Base-by-base conservation (phyloP, 2,888 invertebrate genomes). In the Polylopha cassiicola region DNA sequence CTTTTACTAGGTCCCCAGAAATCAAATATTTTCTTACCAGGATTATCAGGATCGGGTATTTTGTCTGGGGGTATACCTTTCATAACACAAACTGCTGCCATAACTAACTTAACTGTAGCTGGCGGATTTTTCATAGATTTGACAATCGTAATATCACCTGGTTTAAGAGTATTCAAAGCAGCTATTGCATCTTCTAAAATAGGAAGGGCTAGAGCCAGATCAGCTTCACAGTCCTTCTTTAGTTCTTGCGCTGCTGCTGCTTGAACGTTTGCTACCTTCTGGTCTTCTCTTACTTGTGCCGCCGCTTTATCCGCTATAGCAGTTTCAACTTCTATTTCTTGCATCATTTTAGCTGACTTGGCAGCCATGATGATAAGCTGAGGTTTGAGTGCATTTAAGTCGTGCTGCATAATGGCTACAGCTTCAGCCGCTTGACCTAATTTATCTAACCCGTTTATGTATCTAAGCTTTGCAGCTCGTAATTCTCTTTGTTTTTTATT, bases 71-170 rank as follows among this genome's bases (percentile, higher is more conserved):
- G 89, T 29, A 94, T 85, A 47, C 91, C 92, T 72, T 92, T 91
- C 88, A 95, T 94, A 0, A 95, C 92, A 66, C 95, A 95, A n/a
- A 95, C 92, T n/a, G 94, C 94, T 6, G 94, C 93, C 92, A 95
- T 92, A 2, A 95, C 94, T 39, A 95, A 71, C 69, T 94, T 95
- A 1, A 95, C 90, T 8, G 92, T 90, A 44, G 89, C 89, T 6
- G 95, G 95, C 14, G 95, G 95, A 79, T 92, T 94, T 76, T 94
- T 94, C 95, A 95, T 95, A 1, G 94, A 91, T 72, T 95, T 95
- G 0, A 95, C 94, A 46, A 95, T 87, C 0, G 93, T 92, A 46
- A 95, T 94, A 68, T 95, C 95, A 22, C 89, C 87, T 9, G 95
- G 94, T 77, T 95, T 95, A 31, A 96, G 82, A 0, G 94, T 95